Base-by-base conservation (phyloP, 37 sponge, comb jelly and placozoan species). In the Spongilla lacustris region DNA sequence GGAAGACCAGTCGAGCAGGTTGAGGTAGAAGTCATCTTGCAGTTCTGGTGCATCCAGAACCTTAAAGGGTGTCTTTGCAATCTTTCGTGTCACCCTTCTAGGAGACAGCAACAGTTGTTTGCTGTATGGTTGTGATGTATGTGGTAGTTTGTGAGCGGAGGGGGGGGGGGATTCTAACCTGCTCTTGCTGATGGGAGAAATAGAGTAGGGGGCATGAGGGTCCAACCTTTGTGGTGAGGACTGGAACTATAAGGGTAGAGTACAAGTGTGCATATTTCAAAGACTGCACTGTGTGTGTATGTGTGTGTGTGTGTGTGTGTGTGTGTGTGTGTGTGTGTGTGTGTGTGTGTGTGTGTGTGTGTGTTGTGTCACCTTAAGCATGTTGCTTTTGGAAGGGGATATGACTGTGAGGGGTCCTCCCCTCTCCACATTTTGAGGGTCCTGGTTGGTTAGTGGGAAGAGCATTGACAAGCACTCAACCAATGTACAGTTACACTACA, bases 41-140 rank as follows among this genome's bases (percentile, higher is more conserved):
- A 98, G 91, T 38, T 98, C 99, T 22, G 99, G 99, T 22, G 99
- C 99, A 77, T 98, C 99, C 72, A 98, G 84, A n/a, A 98, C 94
- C 69, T 95, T 93, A 87, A 92, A 95, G 2, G 99, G 96, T 0
- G 93, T 85, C 90, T 91, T 94, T 68, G 99, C 88, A 27, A 98
- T 94, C 86, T 92, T 96, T 23, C 97, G 70, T 0, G 93, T 85
- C 11, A 88, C 86, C 68, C 88, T 67, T 14, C 78, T 70, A 21
- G 84, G 87, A 31, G 83, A 66, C 2, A 80, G 33, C 12, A 81
- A 83, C 73, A 86, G 38, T 71, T 85, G 77, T 68, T 36, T 71
- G 28, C 66, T 69, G 49, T 34, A 75, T 24, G 32, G 21, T 10
- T 11, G 35, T 34, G 22, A 75, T 17, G 22, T 5, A 74, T 19